phyloP scores from a whole-genome alignment of 2,797 vertebrate genomes.

The Myotis pilosus region DNA sequence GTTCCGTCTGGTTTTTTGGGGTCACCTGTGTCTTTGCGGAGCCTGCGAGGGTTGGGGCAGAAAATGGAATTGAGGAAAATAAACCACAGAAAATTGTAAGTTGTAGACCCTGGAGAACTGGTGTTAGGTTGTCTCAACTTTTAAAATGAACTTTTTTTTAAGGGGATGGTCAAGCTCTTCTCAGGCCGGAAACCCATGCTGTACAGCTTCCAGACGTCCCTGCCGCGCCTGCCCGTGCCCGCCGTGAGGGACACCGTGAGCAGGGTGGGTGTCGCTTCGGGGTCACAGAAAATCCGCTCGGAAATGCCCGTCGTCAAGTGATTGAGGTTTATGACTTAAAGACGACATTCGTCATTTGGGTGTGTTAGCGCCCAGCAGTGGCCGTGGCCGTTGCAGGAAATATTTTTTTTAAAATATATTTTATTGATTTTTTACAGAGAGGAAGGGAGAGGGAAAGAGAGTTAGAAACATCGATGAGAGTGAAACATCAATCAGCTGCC shows the following conservation, averaged over 20 bases:
- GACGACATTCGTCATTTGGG: fast-evolving
- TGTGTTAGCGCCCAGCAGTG: fast-evolving
- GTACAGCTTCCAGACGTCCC: conserved; percentile 97
- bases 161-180: conserved; percentile 91
- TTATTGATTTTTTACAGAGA: too few relatives aligned
- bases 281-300: fast-evolving
- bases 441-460: too few relatives aligned
- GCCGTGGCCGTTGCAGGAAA: fast-evolving
- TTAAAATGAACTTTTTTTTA: not conserved
- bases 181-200: conserved; percentile 97
- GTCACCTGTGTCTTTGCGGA: too few relatives aligned
- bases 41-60: fast-evolving
- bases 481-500: too few relatives aligned
- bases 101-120: fast-evolving
- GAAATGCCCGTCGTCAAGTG: fast-evolving
- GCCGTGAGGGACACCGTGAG: conserved; percentile 91
- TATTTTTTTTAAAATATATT: too few relatives aligned
- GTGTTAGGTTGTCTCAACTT: fast-evolving
- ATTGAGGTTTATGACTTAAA: fast-evolving
- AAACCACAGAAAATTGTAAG: fast-evolving
- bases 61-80: fast-evolving
- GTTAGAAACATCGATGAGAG: too few relatives aligned
- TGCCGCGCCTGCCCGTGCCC: conserved; percentile 94
- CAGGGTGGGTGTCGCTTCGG: conserved; percentile 76
- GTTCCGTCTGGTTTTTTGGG: not conserved